These are phyloP conservation scores for Champsocephalus esox DNA, from an alignment of 2,797 vertebrate species.

Conservation along the genomic window DNA sequence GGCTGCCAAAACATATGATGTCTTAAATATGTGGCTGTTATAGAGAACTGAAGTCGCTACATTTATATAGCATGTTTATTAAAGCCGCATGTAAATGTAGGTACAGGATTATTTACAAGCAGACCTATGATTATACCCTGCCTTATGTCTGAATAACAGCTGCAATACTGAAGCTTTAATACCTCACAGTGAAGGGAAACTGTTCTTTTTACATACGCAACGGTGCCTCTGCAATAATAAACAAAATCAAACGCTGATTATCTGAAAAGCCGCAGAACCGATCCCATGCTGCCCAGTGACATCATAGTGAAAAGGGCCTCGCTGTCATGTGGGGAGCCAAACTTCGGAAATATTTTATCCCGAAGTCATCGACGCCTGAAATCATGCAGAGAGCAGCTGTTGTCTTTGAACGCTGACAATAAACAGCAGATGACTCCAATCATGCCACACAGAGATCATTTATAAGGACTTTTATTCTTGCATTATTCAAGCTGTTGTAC, in stretches of 20 bases:
- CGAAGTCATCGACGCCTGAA: constrained; percentile 26
- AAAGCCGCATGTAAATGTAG: constrained; percentile 56
- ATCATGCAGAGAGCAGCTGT: constrained; percentile 65
- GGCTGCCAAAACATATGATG: constrained; percentile 30
- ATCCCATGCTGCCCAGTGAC: constrained; percentile 9
- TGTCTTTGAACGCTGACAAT: constrained; percentile 27
- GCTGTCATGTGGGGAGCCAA: constrained; percentile 36
- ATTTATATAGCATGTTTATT: constrained; percentile 49
- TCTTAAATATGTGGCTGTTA: constrained; percentile 16
- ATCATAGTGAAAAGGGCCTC: constrained; percentile 38
- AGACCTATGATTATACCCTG: constrained; percentile 37
- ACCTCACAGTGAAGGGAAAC: constrained; percentile 49
- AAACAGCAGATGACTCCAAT: constrained; percentile 59
- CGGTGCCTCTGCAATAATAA: background rate
- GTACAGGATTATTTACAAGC: constrained; percentile 58
- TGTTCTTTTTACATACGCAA: background rate
- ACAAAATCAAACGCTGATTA: background rate
- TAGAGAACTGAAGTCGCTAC: constrained; percentile 29
- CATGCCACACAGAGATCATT: constrained; percentile 14
- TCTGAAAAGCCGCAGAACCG: constrained; percentile 9
- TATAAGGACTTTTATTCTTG: constrained; percentile 13
- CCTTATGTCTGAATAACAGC: constrained; percentile 39
- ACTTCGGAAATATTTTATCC: constrained; percentile 34
- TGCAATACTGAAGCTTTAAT: constrained; percentile 48
- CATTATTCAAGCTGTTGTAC: background rate